A percentile compares a stretch with the other conserved stretches of the same genome.
phyloP scores from a whole-genome alignment of 2,797 vertebrate species.

The Percopsis omiscomaycus region DNA sequence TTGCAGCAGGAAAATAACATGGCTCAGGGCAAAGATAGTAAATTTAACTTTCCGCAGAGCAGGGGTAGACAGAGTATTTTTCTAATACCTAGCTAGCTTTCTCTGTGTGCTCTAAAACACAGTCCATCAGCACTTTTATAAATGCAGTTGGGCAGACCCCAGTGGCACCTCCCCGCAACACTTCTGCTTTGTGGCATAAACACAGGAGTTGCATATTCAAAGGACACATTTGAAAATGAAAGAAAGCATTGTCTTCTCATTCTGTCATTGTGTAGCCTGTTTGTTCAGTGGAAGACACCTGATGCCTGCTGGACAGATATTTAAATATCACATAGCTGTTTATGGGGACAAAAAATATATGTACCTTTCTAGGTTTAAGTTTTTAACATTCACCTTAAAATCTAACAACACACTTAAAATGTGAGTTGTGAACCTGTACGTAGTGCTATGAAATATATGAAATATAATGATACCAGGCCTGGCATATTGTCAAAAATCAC shows the following conservation, averaged over 20 bases:
- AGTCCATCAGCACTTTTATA: constrained; percentile 49
- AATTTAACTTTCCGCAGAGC: constrained; percentile 51
- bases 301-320: no score
- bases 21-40: constrained; percentile 43
- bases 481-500: no score
- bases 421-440: no score
- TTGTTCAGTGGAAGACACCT: not conserved
- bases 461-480: no score
- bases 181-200: constrained; percentile 17
- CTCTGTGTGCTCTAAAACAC: constrained; percentile 31
- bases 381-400: no score
- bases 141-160: constrained; percentile 34
- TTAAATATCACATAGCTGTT: no score
- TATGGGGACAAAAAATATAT: no score
- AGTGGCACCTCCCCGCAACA: constrained; percentile 30
- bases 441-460: no score
- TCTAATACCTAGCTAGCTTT: constrained; percentile 50
- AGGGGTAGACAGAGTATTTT: constrained; percentile 41
- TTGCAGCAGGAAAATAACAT: constrained; percentile 3
- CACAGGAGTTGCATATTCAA: constrained; percentile 34
- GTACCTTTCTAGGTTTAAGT: no score
- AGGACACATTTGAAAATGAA: constrained; percentile 9
- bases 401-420: no score
- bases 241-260: not conserved
- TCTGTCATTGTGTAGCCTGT: not conserved